Percentiles rank a stretch among this genome's conserved stretches.
These are phyloP conservation scores for cat (Felis catus) DNA, from an alignment of 2,113 vertebrate genomes.

Conservation along the genomic window DNA sequence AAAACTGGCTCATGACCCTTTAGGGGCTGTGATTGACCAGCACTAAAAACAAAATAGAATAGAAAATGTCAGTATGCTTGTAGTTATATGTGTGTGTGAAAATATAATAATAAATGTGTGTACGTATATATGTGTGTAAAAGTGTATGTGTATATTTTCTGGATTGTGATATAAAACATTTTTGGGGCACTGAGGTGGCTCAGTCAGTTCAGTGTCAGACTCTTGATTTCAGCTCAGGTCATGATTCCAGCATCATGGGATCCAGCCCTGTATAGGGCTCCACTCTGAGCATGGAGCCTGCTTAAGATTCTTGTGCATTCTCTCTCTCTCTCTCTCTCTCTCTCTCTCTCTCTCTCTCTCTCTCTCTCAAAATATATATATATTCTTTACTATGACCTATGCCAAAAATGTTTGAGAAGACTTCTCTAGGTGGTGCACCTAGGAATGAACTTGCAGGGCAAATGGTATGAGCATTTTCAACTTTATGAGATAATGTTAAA, in stretches of 20 bases:
- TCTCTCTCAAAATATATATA: no score
- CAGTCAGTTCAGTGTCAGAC: no score
- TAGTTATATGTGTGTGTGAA: not conserved
- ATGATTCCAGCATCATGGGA: no score
- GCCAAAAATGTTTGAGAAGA: conserved; percentile 31
- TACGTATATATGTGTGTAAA: not conserved
- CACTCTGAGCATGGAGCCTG: no score
- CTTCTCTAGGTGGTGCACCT: not conserved
- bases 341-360: no score
- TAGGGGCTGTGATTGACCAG: not conserved
- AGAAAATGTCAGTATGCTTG: not conserved
- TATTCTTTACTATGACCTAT: not conserved
- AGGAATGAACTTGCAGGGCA: not conserved
- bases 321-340: no score
- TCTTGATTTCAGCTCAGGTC: no score
- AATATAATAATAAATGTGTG: not conserved
- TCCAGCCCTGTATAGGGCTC: no score
- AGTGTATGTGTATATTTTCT: not conserved
- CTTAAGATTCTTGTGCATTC: no score
- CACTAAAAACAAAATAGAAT: not conserved
- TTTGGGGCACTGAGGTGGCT: no score
- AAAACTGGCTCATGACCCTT: not conserved
- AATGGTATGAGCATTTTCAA: not conserved
- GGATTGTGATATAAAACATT: not conserved
- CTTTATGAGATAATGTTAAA: not conserved